phyloP scores from a whole-genome alignment of 2,797 vertebrate species.

The Strix occidentalis region DNA sequence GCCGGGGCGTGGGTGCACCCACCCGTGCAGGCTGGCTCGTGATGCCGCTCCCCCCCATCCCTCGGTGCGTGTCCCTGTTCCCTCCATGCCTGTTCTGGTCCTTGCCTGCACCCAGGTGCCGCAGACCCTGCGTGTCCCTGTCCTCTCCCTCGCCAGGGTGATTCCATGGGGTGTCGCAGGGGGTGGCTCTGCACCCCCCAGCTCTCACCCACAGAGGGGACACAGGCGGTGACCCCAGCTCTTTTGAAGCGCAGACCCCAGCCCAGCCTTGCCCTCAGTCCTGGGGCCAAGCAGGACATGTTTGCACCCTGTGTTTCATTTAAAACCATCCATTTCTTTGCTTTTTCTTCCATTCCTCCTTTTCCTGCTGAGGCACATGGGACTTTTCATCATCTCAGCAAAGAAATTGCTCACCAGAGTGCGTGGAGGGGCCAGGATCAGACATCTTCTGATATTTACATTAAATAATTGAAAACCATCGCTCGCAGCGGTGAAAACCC shows the following conservation, averaged over 20 bases:
- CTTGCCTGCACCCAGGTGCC: background rate
- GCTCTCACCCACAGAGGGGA: accelerated
- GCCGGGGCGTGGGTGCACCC: accelerated
- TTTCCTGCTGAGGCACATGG: background rate
- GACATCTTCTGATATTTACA: background rate
- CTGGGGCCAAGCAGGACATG: accelerated
- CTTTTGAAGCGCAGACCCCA: background rate
- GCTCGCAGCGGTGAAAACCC: constrained; percentile 17
- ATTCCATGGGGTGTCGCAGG: background rate
- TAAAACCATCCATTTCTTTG: background rate
- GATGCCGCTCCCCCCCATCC: background rate
- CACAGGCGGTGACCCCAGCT: accelerated
- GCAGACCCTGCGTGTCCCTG: background rate
- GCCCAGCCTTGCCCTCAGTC: background rate
- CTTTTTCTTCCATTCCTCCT: background rate
- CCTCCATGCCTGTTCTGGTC: background rate
- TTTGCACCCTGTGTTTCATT: background rate
- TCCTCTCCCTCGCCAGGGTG: accelerated
- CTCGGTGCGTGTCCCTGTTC: background rate
- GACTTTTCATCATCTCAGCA: background rate
- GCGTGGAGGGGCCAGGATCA: background rate
- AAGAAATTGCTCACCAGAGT: background rate
- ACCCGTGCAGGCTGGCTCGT: accelerated
- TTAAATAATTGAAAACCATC: constrained; percentile 4
- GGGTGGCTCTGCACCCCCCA: background rate